Evolutionary conservation across 30 jellyfish, hydroid and myxozoan species (phyloP).

Genomic region (Aurelia sp.): DNA sequence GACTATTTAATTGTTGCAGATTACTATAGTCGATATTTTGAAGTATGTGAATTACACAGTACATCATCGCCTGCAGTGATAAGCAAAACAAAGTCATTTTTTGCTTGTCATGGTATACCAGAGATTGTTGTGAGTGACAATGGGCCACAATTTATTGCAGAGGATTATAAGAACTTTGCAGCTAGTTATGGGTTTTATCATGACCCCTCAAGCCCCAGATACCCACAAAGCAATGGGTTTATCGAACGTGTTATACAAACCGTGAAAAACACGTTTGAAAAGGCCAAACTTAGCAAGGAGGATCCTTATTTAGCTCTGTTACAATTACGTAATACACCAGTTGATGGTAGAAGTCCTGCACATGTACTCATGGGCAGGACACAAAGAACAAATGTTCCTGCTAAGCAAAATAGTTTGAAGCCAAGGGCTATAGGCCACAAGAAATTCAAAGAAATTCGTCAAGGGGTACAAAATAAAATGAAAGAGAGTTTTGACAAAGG

Average conservation of each 20-base stretch:
- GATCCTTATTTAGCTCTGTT: constrained; percentile 50
- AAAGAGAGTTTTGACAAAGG: background rate
- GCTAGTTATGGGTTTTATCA: constrained; percentile 35
- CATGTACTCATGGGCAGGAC: constrained; percentile 13
- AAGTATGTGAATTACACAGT: constrained; percentile 11
- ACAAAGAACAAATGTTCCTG: constrained; percentile 25
- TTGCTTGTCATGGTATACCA: constrained; percentile 60
- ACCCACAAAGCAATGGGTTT: constrained; percentile 56
- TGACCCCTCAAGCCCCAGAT: constrained; percentile 36
- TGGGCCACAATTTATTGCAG: constrained; percentile 45
- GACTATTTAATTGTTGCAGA: constrained; percentile 42
- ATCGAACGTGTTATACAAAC: constrained; percentile 43
- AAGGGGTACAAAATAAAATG: background rate
- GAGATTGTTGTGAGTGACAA: constrained; percentile 41
- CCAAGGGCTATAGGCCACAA: background rate
- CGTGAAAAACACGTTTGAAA: constrained; percentile 7
- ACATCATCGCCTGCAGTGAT: constrained; percentile 30
- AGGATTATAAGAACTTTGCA: constrained; percentile 29
- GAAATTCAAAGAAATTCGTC: background rate
- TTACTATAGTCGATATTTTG: constrained; percentile 43
- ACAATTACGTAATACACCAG: constrained; percentile 32
- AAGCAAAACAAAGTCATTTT: constrained; percentile 8
- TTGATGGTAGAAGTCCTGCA: constrained; percentile 30
- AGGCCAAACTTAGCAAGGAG: constrained; percentile 1
- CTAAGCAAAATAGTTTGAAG: background rate